These are phyloP conservation scores for Pollimyrus isidori DNA, from an alignment of 2,113 vertebrate genomes.

Conservation along the genomic window DNA sequence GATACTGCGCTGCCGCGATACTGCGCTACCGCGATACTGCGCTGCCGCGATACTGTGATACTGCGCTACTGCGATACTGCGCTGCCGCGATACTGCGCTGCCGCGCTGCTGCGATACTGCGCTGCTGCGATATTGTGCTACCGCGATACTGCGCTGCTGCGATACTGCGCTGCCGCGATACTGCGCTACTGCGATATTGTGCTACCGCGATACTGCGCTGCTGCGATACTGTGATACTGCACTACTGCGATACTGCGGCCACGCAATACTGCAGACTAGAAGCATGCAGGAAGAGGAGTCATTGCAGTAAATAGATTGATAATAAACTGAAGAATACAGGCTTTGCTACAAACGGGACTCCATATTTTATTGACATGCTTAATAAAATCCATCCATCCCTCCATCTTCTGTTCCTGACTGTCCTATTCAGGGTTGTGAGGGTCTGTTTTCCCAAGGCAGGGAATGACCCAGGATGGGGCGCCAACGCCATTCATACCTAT, in stretches of 20 bases:
- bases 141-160: not conserved
- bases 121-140: not conserved
- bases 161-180: no score
- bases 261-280: not conserved
- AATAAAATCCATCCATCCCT: not conserved
- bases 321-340: not conserved
- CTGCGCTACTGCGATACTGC: not conserved
- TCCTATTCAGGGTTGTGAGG: not conserved
- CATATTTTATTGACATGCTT: not conserved
- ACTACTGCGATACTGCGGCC: not conserved
- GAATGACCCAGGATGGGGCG: not conserved
- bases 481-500: not conserved
- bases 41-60: not conserved
- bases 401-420: not conserved
- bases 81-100: no score
- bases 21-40: not conserved
- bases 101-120: not conserved
- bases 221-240: not conserved
- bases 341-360: not conserved
- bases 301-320: not conserved
- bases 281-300: not conserved
- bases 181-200: not conserved
- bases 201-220: not conserved
- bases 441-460: not conserved
- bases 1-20: not conserved